These are phyloP conservation scores for Guaruba guarouba DNA, from an alignment of 2,113 vertebrate species.

Conservation along the genomic window DNA sequence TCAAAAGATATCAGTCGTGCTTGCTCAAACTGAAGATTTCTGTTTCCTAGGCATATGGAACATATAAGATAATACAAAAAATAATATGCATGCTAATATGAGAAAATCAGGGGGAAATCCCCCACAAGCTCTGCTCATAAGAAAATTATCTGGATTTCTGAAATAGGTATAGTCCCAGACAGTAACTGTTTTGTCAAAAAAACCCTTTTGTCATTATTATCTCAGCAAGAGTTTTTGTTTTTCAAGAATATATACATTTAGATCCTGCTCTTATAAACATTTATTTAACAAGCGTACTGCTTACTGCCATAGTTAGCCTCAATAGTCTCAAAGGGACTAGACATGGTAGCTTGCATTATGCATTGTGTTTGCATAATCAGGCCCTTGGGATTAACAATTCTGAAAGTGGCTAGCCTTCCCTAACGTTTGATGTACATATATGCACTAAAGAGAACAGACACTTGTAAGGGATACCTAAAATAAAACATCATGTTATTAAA, in stretches of 20 bases:
- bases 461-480: conserved; percentile 38
- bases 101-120: background rate
- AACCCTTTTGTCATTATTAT: background rate
- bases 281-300: conserved; percentile 51
- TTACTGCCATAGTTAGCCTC: conserved; percentile 63
- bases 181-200: background rate
- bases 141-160: background rate
- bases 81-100: background rate
- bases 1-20: background rate
- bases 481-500: conserved; percentile 23
- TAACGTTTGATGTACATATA: background rate
- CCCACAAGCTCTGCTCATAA: background rate
- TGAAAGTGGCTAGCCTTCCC: conserved; percentile 6
- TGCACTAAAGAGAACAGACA: conserved; percentile 15
- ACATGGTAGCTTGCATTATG: conserved; percentile 57
- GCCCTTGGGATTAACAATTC: conserved; percentile 55
- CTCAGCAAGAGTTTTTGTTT: background rate
- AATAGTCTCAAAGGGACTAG: conserved; percentile 63
- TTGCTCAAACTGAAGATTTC: background rate
- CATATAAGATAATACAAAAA: background rate
- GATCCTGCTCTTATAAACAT: conserved; percentile 37
- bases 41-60: background rate
- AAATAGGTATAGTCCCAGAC: background rate
- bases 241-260: conserved; percentile 19
- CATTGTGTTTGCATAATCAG: conserved; percentile 65